These are phyloP conservation scores for Melanotaenia parkinsoni DNA, from an alignment of 2,797 vertebrate species.

Conservation along the genomic window DNA sequence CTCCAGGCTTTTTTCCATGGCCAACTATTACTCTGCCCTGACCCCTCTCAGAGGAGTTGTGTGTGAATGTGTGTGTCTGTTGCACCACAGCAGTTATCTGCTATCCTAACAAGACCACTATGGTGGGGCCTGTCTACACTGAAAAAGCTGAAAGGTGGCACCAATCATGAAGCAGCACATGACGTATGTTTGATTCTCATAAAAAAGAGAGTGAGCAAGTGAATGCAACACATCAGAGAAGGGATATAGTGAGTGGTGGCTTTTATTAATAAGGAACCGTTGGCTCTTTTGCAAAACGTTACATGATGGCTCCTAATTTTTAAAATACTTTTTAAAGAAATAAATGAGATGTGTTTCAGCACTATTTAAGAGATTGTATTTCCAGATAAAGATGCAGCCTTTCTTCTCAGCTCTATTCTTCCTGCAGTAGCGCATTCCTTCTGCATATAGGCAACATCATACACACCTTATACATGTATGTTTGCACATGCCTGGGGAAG, in stretches of 20 bases:
- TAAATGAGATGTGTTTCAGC: background rate
- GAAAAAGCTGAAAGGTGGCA: constrained; percentile 12
- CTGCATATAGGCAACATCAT: constrained; percentile 29
- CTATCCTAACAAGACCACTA: constrained; percentile 43
- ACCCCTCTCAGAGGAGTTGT: constrained; percentile 48
- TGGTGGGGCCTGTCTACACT: constrained; percentile 39
- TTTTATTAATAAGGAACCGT: background rate
- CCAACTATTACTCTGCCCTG: constrained; percentile 59
- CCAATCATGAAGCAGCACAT: constrained; percentile 6
- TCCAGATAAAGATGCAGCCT: background rate
- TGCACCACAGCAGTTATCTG: constrained; percentile 38
- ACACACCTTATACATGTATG: constrained; percentile 65
- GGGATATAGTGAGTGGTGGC: background rate
- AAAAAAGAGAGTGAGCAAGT: constrained; percentile 1
- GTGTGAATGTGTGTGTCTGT: constrained; percentile 25
- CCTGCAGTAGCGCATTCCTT: constrained; percentile 69
- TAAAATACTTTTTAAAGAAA: constrained; percentile 1
- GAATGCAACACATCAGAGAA: constrained; percentile 4
- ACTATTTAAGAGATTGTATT: background rate
- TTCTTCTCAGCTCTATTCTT: constrained; percentile 29
- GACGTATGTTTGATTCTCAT: constrained; percentile 8
- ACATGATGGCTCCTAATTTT: background rate
- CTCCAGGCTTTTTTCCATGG: constrained; percentile 67
- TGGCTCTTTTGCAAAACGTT: background rate
- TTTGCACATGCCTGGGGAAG: background rate